Base-by-base conservation (phyloP, 2,888 invertebrate genomes). In the Tupiocoris notatus region DNA sequence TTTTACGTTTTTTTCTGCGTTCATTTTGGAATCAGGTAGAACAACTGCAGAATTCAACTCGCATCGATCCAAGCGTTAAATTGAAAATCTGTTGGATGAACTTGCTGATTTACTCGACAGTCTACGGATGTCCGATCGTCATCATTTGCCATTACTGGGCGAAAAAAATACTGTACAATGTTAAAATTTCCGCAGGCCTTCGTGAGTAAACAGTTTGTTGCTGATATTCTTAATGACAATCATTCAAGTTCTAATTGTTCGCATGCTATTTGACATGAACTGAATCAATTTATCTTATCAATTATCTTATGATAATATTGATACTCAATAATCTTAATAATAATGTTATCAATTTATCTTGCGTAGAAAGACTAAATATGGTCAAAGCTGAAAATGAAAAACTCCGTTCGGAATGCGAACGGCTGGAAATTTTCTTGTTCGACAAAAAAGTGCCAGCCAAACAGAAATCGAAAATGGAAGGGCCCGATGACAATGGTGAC, bases 381-480 rank as follows among this genome's bases (percentile, higher is more conserved):
- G n/a, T 70, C 23, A 70, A 25, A 59, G 70, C 23, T 3, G 70
- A 70, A 59, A 70, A 70, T 25, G 24, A 70, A 6, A 57, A 58
- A 58, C 70, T 70, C 6, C 59, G 58, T 1, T 20, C 59, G 2
- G 70, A 70, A 59, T 70, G 70, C 20, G 24, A 70, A 22, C 58
- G 70, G 59, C 59, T 70, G 23, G 67, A 67, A 57, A 16, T 3
- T 2, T 56, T 67, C 21, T 16, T 67, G 12, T 20, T 67, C 6
- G 57, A 67, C 9, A 21, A 39, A 22, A 12, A 56, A 54, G 2
- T 56, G 12, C 1, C 57, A 2, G 16, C 56, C 57, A 16, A 56
- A 22, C 56, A 7, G 17, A 1, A 17, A 22, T 1, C 16, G 7
- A 1, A 67, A 67, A 67, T n/a, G n/a, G 12, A n/a, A 21, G 21